Evolutionary conservation across 2,888 invertebrate genomes (phyloP).

Genomic region (Sphaerophoria rueppellii): DNA sequence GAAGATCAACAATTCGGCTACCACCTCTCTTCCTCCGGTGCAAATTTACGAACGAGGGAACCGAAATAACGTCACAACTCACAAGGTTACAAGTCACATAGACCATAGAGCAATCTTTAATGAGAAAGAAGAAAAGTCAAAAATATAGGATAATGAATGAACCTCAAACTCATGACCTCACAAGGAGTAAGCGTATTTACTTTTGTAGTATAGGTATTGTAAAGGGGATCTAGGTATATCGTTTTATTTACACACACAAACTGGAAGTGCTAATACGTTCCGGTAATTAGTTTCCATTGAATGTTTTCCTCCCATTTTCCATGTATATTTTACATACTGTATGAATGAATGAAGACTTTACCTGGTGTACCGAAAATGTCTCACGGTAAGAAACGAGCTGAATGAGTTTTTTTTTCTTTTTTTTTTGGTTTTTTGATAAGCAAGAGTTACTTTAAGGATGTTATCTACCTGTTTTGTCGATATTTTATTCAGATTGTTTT

Average conservation of each 20-base stretch:
- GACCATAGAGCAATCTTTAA: background rate
- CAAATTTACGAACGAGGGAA: conserved; percentile 70
- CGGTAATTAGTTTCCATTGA: conserved; percentile 68
- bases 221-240: background rate
- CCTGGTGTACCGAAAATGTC: conserved; percentile 26
- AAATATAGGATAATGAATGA: conserved; percentile 67
- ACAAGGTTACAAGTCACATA: conserved; percentile 42
- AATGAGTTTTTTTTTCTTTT: conserved; percentile 32
- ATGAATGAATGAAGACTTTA: conserved; percentile 15
- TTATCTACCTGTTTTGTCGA: conserved; percentile 50
- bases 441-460: conserved; percentile 31
- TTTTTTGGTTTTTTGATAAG: conserved; percentile 9
- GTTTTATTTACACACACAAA: conserved; percentile 20
- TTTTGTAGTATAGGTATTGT: background rate
- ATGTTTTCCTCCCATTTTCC: conserved; percentile 34
- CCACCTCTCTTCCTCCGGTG: conserved; percentile 79
- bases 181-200: conserved; percentile 56
- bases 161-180: conserved; percentile 65
- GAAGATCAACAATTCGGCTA: conserved; percentile 70
- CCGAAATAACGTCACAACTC: conserved; percentile 56
- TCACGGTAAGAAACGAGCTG: conserved; percentile 14
- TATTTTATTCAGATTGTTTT: conserved; percentile 9
- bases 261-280: conserved; percentile 69
- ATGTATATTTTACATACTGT: background rate
- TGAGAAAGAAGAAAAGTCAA: conserved; percentile 25